Evolutionary conservation across 2,888 invertebrate genomes (phyloP).

Genomic region (Aporophyla lueneburgensis): DNA sequence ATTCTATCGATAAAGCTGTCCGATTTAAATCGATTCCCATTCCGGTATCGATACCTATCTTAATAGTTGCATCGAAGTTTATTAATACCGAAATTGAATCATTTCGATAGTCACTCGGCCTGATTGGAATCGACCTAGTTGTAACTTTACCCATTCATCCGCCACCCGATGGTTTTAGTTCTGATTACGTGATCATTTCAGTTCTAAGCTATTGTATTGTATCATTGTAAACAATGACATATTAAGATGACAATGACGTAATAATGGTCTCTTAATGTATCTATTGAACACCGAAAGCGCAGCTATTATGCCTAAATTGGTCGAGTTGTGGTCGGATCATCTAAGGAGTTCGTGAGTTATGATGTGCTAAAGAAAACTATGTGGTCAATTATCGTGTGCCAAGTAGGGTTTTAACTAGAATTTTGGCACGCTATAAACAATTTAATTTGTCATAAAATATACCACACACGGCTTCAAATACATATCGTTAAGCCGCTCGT

Average conservation of each 20-base stretch:
- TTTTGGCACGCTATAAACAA: conserved; percentile 14
- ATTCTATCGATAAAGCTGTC: conserved; percentile 30
- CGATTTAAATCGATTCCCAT: conserved; percentile 52
- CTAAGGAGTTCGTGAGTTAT: conserved; percentile 3
- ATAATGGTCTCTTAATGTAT: conserved; percentile 21
- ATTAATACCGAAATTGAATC: conserved; percentile 58
- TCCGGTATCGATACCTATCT: conserved; percentile 37
- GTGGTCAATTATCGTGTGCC: not conserved
- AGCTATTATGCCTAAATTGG: conserved; percentile 6
- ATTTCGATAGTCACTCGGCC: conserved; percentile 16
- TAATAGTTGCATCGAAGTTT: conserved; percentile 48
- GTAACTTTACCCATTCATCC: conserved; percentile 22
- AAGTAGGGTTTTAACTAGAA: not conserved
- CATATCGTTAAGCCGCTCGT: not conserved
- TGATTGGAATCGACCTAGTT: conserved; percentile 49
- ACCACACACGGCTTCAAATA: not conserved
- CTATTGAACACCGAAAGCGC: not conserved
- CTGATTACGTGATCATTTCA: conserved; percentile 4
- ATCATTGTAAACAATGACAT: conserved; percentile 25
- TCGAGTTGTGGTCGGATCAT: not conserved
- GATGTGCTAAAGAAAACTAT: not conserved
- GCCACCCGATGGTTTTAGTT: conserved; percentile 4
- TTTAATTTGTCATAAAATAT: conserved; percentile 11
- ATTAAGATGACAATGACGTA: conserved; percentile 36
- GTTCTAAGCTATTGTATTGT: conserved; percentile 1